Evolutionary conservation across 2,113 vertebrate species (phyloP).

Genomic region (Notarius lentiginosus): DNA sequence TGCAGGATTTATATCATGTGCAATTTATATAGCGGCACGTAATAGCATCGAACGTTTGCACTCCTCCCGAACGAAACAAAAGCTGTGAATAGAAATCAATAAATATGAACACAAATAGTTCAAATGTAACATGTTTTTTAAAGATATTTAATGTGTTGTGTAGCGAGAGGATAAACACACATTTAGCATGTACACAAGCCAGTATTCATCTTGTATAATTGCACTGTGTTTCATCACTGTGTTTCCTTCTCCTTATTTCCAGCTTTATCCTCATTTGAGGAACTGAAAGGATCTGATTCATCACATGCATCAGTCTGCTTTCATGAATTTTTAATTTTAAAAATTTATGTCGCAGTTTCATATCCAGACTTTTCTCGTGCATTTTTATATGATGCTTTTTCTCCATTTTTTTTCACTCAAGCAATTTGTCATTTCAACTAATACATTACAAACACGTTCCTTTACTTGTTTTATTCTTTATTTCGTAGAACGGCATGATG

Average conservation of each 20-base stretch:
- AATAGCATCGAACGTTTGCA: too few relatives aligned
- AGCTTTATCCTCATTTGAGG: not conserved
- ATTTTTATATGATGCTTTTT: not conserved
- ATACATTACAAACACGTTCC: not conserved
- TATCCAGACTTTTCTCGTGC: not conserved
- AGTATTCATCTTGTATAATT: not conserved
- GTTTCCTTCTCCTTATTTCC: not conserved
- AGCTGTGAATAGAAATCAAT: too few relatives aligned
- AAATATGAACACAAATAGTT: too few relatives aligned
- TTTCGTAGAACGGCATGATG: constrained; percentile 80
- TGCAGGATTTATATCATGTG: too few relatives aligned
- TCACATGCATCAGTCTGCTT: not conserved
- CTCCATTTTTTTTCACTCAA: not conserved
- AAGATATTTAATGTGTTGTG: too few relatives aligned
- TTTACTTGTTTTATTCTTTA: not conserved
- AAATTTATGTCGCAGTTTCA: not conserved
- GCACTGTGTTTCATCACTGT: not conserved
- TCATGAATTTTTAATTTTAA: not conserved
- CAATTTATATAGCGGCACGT: too few relatives aligned
- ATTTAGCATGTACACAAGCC: too few relatives aligned
- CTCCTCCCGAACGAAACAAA: too few relatives aligned
- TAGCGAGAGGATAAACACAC: too few relatives aligned
- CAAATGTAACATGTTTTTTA: too few relatives aligned
- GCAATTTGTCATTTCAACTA: not conserved
- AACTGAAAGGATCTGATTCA: not conserved